Conservation (phyloP, 2,888 invertebrate genomes). For the Minunthozetes semirufus region DNA sequence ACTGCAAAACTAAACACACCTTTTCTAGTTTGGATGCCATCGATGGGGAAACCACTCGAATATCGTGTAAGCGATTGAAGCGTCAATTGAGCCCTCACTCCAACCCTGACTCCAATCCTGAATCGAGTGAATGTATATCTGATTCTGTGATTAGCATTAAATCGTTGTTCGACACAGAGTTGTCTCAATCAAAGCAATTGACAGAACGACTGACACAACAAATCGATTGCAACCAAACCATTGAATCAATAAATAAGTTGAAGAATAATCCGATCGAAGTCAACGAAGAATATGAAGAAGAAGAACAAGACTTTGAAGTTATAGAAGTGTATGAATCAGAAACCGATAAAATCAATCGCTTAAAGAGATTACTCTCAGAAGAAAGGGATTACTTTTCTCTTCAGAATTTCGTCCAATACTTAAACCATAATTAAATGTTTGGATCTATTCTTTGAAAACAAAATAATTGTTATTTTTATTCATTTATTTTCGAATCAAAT, state of each 20-base stretch:
- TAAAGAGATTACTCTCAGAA: not conserved
- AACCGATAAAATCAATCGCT: slow-evolving; percentile 14
- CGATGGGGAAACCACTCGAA: not conserved
- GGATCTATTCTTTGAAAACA: too few species aligned
- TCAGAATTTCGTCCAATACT: not conserved
- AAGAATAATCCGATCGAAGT: not conserved
- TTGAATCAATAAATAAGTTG: not conserved
- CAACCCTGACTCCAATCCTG: not conserved
- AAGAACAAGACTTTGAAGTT: not conserved
- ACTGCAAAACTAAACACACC: not conserved
- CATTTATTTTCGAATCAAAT: too few species aligned
- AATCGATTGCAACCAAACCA: not conserved
- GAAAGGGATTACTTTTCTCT: slow-evolving; percentile 10
- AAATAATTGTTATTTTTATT: too few species aligned
- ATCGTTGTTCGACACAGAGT: not conserved
- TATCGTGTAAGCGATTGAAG: not conserved
- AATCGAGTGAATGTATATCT: not conserved
- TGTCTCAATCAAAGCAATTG: not conserved
- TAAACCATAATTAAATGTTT: not conserved
- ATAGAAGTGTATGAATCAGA: not conserved
- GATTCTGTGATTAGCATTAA: not conserved
- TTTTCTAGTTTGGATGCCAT: not conserved
- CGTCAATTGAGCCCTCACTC: not conserved
- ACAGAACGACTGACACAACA: not conserved
- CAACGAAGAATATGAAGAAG: not conserved